Evolutionary conservation across 2,888 invertebrate genomes (phyloP).

Genomic region (Ariolimax columbianus): DNA sequence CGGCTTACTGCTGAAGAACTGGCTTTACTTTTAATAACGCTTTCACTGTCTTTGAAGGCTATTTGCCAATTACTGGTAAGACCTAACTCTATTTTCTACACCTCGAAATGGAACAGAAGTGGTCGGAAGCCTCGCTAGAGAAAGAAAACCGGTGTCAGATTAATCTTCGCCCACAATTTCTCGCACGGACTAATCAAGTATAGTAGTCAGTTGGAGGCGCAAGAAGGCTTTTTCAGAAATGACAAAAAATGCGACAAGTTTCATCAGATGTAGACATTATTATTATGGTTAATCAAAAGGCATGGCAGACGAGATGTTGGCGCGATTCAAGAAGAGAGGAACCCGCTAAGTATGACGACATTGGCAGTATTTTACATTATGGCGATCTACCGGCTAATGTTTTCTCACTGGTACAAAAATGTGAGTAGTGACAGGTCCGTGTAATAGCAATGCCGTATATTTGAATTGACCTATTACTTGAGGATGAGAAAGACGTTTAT

Average conservation of each 20-base stretch:
- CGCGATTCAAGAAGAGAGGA: background rate
- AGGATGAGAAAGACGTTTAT: no score
- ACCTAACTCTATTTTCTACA: slow-evolving; percentile 23
- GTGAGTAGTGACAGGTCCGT: background rate
- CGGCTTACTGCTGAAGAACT: slow-evolving; percentile 35
- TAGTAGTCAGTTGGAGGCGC: slow-evolving; percentile 9
- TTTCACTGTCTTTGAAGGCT: slow-evolving; percentile 47
- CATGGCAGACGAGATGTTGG: slow-evolving; percentile 15
- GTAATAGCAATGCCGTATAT: background rate
- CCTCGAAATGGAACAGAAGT: background rate
- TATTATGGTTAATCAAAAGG: slow-evolving; percentile 45
- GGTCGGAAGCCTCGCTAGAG: background rate
- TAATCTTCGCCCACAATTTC: slow-evolving; percentile 9
- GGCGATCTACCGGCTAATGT: background rate
- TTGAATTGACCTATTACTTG: background rate
- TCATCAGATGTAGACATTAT: slow-evolving; percentile 37
- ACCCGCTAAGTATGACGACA: background rate
- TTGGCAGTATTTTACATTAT: slow-evolving; percentile 34
- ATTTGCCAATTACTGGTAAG: slow-evolving; percentile 45
- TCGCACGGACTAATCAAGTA: slow-evolving; percentile 23
- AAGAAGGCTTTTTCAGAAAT: slow-evolving; percentile 27
- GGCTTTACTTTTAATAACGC: slow-evolving; percentile 31
- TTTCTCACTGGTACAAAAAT: background rate
- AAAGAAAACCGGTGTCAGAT: slow-evolving; percentile 13
- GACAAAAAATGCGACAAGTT: slow-evolving; percentile 13